These are phyloP conservation scores for Kryphioiulus occultus DNA, from an alignment of 2,888 invertebrate species.

Conservation along the genomic window DNA sequence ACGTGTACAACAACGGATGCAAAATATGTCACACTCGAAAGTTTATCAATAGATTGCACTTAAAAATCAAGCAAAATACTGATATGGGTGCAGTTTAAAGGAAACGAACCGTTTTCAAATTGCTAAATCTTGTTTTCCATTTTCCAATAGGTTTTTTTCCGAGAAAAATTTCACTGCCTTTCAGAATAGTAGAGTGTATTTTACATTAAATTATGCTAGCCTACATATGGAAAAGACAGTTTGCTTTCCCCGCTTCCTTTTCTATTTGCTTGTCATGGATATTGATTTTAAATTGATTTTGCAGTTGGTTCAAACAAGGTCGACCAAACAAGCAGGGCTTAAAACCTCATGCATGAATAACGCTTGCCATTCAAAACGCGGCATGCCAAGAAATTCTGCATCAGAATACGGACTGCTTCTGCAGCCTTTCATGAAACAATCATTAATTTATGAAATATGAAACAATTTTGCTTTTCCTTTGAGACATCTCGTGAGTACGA, in stretches of 20 bases:
- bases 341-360: neutral
- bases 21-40: too few species aligned
- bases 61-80: too few species aligned
- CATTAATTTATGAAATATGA: too few species aligned
- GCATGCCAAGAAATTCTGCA: neutral
- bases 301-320: neutral
- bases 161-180: neutral
- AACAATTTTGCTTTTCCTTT: too few species aligned
- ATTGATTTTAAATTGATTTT: conserved; percentile 9
- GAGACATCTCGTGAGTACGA: too few species aligned
- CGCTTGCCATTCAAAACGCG: neutral
- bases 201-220: conserved; percentile 28
- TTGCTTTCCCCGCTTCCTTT: neutral
- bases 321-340: neutral
- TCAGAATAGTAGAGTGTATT: conserved; percentile 2
- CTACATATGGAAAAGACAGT: neutral
- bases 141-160: neutral
- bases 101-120: neutral
- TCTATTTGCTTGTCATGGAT: conserved; percentile 19
- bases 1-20: too few species aligned
- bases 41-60: too few species aligned
- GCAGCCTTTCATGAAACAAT: too few species aligned
- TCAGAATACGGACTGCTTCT: too few species aligned
- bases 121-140: neutral
- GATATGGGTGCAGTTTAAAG: neutral